Conservation (phyloP, 2,797 vertebrate genomes). For the Lutjanus argentimaculatus region DNA sequence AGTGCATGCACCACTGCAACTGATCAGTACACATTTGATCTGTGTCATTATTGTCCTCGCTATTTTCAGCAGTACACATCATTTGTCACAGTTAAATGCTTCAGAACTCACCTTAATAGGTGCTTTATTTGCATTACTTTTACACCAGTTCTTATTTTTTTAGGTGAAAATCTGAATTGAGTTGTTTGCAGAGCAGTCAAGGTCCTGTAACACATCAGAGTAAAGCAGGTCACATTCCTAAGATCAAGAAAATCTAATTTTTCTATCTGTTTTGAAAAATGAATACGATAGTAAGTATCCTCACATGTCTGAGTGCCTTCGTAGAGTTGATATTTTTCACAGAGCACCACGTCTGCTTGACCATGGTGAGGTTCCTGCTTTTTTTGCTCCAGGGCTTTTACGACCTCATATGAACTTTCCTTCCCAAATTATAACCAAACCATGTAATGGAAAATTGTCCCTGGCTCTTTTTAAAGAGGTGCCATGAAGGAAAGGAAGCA, state of each 20-base stretch:
- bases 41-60: neutral
- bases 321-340: constrained; percentile 37
- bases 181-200: neutral
- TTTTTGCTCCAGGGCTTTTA: constrained; percentile 44
- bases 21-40: neutral
- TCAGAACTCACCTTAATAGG: neutral
- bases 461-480: constrained; percentile 49
- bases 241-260: constrained; percentile 7
- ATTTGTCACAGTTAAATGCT: neutral
- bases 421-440: constrained; percentile 62
- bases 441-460: constrained; percentile 68
- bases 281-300: neutral
- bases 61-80: neutral
- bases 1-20: neutral
- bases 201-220: neutral
- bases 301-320: neutral
- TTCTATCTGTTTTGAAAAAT: neutral
- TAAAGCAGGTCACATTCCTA: no score
- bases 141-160: neutral
- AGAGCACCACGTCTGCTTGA: constrained; percentile 10
- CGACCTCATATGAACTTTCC: constrained; percentile 50
- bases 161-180: neutral
- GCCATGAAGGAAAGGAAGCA: constrained; percentile 47
- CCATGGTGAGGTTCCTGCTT: constrained; percentile 24
- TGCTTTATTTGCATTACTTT: neutral